A percentile compares a stretch with the other conserved stretches of the same genome.
Evolutionary conservation across 2,113 vertebrate species (phyloP).

Genomic region (Cairina moschata): DNA sequence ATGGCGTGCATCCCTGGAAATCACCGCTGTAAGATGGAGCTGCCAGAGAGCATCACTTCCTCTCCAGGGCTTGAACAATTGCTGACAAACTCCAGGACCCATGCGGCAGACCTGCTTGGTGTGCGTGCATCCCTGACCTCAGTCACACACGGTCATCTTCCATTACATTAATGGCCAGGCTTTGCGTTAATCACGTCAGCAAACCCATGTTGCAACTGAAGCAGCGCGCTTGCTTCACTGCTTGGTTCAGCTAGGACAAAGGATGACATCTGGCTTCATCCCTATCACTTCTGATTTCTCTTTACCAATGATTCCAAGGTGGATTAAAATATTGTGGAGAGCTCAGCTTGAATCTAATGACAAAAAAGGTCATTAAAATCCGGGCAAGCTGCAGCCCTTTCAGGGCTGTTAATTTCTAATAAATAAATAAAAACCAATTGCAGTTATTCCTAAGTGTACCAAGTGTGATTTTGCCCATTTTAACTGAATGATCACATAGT

Average conservation of each 20-base stretch:
- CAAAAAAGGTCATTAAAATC: neutral
- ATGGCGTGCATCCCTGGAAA: neutral
- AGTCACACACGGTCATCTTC: neutral
- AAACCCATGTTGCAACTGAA: neutral
- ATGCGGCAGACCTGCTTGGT: neutral
- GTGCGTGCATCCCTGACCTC: neutral
- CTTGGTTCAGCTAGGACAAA: neutral
- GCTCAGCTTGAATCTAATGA: neutral
- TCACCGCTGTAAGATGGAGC: neutral
- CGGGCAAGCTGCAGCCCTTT: neutral
- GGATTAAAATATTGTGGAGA: neutral
- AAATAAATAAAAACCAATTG: neutral
- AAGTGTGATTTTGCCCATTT: neutral
- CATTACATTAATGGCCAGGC: neutral
- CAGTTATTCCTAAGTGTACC: neutral
- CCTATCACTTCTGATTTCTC: neutral
- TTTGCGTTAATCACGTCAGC: neutral
- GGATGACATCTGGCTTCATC: neutral
- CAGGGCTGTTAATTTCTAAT: neutral
- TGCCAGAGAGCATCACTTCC: fast-evolving
- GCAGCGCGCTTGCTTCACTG: neutral
- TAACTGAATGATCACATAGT: neutral
- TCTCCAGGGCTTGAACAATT: neutral
- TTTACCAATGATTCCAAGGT: neutral
- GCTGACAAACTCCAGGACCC: neutral